Evolutionary conservation across 1,140 invertebrate genomes (phyloP).

Genomic region (Drosophila repleta): DNA sequence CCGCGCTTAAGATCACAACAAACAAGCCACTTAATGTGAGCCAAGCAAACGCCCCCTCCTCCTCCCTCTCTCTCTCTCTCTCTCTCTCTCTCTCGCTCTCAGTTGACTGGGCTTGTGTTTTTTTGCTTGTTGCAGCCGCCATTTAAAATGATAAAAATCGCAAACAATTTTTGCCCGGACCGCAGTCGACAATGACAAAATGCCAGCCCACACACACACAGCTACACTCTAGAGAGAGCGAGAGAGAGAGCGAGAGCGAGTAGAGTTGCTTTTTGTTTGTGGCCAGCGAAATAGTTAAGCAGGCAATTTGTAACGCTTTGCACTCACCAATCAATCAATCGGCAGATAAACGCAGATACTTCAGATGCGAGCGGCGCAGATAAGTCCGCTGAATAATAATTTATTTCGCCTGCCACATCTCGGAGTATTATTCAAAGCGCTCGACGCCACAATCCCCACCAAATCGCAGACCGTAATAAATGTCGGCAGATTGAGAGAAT

Average conservation of each 20-base stretch:
- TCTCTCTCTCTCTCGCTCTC: constrained; percentile 2
- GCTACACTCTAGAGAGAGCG: not conserved
- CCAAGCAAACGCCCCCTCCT: not conserved
- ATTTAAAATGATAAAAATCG: constrained; percentile 79
- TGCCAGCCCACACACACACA: constrained; percentile 23
- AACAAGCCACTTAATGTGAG: constrained; percentile 60
- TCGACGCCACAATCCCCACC: constrained; percentile 9
- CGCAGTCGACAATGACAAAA: constrained; percentile 43
- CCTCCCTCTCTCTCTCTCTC: not conserved
- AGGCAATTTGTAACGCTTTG: constrained; percentile 38
- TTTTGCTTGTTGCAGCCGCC: constrained; percentile 50
- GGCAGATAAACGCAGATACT: constrained; percentile 19
- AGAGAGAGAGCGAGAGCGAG: constrained; percentile 1
- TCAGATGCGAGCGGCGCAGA: constrained; percentile 10
- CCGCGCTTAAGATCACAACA: constrained; percentile 63
- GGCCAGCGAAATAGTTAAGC: constrained; percentile 33
- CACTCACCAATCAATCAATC: constrained; percentile 40
- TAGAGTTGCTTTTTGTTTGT: constrained; percentile 10
- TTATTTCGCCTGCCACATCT: constrained; percentile 7
- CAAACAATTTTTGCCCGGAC: constrained; percentile 60
- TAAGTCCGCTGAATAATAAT: constrained; percentile 15
- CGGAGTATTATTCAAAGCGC: constrained; percentile 11
- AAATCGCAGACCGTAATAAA: not conserved
- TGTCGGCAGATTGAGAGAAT: not conserved
- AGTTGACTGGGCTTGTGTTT: constrained; percentile 51